A percentile compares a stretch with the other conserved stretches of the same genome.
Conservation (phyloP, 2,888 invertebrate genomes). For the Trissolcus brochymenae region DNA sequence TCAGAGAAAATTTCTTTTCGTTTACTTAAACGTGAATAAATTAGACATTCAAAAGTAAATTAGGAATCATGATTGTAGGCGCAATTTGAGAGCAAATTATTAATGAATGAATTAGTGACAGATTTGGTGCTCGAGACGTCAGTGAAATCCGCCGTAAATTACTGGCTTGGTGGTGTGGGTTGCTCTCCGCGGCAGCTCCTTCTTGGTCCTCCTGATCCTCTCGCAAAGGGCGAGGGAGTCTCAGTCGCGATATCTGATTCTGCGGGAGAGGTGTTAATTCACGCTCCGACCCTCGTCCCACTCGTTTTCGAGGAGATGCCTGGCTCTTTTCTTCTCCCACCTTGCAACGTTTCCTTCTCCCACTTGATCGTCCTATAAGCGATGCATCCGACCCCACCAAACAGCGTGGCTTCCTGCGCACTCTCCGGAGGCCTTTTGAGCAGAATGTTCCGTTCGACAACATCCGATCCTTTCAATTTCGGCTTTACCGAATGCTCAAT, state of each 20-base stretch:
- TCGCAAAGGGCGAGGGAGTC: conserved; percentile 61
- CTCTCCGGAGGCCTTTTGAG: conserved; percentile 43
- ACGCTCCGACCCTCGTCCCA: conserved; percentile 62
- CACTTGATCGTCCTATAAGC: conserved; percentile 50
- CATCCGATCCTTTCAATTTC: conserved; percentile 28
- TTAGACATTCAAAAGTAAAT: too few relatives aligned
- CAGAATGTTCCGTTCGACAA: conserved; percentile 32
- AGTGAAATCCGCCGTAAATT: conserved; percentile 44
- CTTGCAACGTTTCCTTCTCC: conserved; percentile 53
- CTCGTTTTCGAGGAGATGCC: conserved; percentile 45
- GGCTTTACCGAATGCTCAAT: conserved; percentile 11
- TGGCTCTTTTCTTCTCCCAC: conserved; percentile 53
- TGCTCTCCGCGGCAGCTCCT: conserved; percentile 31
- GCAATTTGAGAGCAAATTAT: conserved; percentile 6
- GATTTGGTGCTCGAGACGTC: conserved; percentile 23
- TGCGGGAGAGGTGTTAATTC: conserved; percentile 75
- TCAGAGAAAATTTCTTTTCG: too few relatives aligned
- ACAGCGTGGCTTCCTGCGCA: conserved; percentile 46
- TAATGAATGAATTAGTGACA: conserved; percentile 38
- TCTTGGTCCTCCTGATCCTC: conserved; percentile 56
- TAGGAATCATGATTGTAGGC: too few relatives aligned
- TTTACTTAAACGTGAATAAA: too few relatives aligned
- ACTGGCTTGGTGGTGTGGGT: conserved; percentile 20
- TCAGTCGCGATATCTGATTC: conserved; percentile 70
- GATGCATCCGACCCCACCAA: conserved; percentile 48